Evolutionary conservation across 2,797 vertebrate genomes (phyloP), one percentile per base, ranked within the genome.

Genomic region (Lepilemur ruficaudatus): DNA sequence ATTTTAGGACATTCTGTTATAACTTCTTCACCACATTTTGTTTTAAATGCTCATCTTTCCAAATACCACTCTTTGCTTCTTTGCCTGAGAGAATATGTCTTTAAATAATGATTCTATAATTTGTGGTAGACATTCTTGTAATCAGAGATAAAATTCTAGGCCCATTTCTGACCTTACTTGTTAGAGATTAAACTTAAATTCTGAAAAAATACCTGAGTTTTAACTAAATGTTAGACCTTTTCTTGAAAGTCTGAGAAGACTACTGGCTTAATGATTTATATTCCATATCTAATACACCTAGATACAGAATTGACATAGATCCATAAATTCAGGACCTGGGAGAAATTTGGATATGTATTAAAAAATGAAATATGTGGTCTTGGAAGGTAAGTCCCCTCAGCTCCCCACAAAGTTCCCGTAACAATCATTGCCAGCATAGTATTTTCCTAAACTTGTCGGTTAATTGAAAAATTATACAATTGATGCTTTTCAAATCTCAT

Each of bases 281-380:
- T 85, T 80, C 41, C 25, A 18, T 83, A 88, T 82, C 48, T 85
- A 85, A 82, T 72, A 83, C 7, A 90, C 23, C 14, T 79, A 85
- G 70, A 67, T 96, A 81, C 59, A 87, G 59, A 90, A 81, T 67
- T 96, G n/a, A 65, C n/a, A 57, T 72, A 83, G 70, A 95, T 50
- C 12, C 28, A 15, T 85, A 85, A 30, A 86, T 84, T 93, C 32
- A 91, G 35, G 46, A 55, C 48, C 30, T 89, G 76, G 57, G 93
- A 90, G 23, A 85, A 96, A 75, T 88, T 48, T 82, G 61, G 10
- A 20, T 94, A 52, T 96, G 25, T 92, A 30, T 94, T 96, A 61
- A 46, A 91, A 76, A 97, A 63, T 8, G 10, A 46, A 84, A 63
- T 43, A 11, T 12, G 25, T 93, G 84, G 59, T 20, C 20, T 63